Conservation (phyloP, 2,888 invertebrate genomes). For the Parochlus steinenii region DNA sequence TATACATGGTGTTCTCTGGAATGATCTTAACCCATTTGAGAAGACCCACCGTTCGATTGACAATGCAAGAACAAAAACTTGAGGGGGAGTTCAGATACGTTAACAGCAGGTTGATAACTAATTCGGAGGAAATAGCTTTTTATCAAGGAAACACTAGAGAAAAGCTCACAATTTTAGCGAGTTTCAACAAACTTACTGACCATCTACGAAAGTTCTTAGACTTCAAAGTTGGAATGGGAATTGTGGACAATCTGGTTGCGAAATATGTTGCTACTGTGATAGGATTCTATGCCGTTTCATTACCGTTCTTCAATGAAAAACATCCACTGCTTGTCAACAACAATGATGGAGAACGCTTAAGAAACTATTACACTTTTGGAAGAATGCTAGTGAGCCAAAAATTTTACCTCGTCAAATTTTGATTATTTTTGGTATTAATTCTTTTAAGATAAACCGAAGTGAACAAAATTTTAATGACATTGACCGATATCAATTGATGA, state of each 20-base stretch:
- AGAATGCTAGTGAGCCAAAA: slow-evolving; percentile 42
- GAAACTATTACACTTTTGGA: slow-evolving; percentile 92
- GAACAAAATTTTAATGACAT: no score
- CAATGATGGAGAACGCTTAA: slow-evolving; percentile 61
- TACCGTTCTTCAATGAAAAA: slow-evolving; percentile 72
- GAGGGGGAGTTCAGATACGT: slow-evolving; percentile 98
- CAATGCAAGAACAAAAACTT: slow-evolving; percentile 88
- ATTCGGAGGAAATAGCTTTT: slow-evolving; percentile 80
- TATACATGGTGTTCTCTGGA: slow-evolving; percentile 77
- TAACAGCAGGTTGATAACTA: slow-evolving; percentile 89
- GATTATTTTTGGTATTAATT: no score
- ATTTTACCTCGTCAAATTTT: no score
- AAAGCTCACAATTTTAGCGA: slow-evolving; percentile 68
- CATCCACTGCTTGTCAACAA: slow-evolving; percentile 49
- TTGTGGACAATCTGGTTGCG: slow-evolving; percentile 89
- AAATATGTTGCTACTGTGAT: slow-evolving; percentile 96
- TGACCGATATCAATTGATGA: no score
- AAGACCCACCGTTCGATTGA: slow-evolving; percentile 72
- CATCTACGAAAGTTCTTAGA: slow-evolving; percentile 77
- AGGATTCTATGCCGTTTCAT: slow-evolving; percentile 87
- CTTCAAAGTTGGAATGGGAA: slow-evolving; percentile 82
- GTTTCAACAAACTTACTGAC: slow-evolving; percentile 73
- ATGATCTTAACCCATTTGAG: slow-evolving; percentile 70
- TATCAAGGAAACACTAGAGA: slow-evolving; percentile 74
- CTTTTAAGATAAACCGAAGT: no score